Base-by-base conservation (phyloP, 2,888 invertebrate species). In the Trachelus troglodyta region DNA sequence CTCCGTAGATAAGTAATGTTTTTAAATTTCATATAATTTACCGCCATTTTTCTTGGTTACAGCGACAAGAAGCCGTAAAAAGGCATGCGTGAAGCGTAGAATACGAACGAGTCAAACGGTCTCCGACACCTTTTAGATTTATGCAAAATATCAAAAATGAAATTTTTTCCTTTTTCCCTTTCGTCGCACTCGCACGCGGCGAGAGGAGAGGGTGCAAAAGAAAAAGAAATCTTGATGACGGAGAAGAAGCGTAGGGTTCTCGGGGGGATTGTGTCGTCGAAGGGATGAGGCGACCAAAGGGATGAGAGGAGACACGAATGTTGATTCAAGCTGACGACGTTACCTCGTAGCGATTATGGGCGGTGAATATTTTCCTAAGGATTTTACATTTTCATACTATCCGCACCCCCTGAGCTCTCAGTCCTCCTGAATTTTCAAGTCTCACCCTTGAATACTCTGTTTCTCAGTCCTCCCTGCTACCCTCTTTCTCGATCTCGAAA, bases 61-160 rank as follows among this genome's bases (percentile, higher is more conserved):
- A 15, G 56, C 23, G 23, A 56, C 1, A 56, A 23, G 56, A 56
- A 56, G 56, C 23, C 56, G 56, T 56, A 23, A 2, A 23, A 23
- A 56, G 23, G 56, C 9, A 56, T 9, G 23, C 9, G 56, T 9
- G 56, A 56, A 23, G 40, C 40, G 0, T 9, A 23, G 9, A 23
- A 56, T 40, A 40, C 4, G 15, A 56, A 56, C 9, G 23, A 56
- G 56, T 56, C 56, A 56, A 56, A 56, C 56, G 6, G 23, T 23
- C 56, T 56, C 23, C 23, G 56, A 56, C 9, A 56, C 23, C 23
- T 56, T 56, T 56, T 81, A 35, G 76, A 76, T 76, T 79, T 79
- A 79, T 79, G 85, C 83, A 86, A 83, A 85, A 83, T 84, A 81
- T 73, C 77, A 83, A 79, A 83, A 86, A 86, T 86, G 81, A 85